phyloP scores from a whole-genome alignment of 2,888 invertebrate genomes.

The Nycteola revayana region DNA sequence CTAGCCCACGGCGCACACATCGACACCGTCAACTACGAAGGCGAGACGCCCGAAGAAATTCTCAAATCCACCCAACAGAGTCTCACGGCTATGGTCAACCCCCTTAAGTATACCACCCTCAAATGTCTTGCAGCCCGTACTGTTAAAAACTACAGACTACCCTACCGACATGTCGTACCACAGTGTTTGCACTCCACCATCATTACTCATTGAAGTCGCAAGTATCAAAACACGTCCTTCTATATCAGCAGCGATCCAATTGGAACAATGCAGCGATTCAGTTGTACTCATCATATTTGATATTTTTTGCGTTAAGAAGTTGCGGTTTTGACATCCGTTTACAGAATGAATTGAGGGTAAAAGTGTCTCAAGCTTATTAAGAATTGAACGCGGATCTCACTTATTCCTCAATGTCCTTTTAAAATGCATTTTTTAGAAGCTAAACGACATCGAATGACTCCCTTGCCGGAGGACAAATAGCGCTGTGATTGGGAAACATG shows the following conservation, averaged over 20 bases:
- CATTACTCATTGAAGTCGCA: slow-evolving; percentile 62
- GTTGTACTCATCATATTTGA: no score
- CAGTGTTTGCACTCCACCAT: slow-evolving; percentile 73
- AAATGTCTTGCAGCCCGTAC: slow-evolving; percentile 93
- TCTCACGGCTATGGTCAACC: slow-evolving; percentile 86
- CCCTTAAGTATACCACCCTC: slow-evolving; percentile 89
- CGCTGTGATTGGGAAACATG: slow-evolving; percentile 7
- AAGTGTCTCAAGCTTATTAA: no score
- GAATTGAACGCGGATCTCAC: no score
- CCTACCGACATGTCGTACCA: slow-evolving; percentile 82
- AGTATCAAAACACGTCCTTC: neutral
- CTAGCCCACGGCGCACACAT: slow-evolving; percentile 92
- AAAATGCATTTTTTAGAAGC: slow-evolving; percentile 6
- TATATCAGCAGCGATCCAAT: neutral
- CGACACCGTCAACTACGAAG: slow-evolving; percentile 89
- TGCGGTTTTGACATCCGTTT: no score
- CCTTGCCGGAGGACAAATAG: neutral
- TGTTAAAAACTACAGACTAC: slow-evolving; percentile 86
- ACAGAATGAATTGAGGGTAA: no score
- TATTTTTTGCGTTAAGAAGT: no score
- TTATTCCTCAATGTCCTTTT: neutral
- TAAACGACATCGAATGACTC: neutral
- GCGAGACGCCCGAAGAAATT: slow-evolving; percentile 88
- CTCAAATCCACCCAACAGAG: slow-evolving; percentile 81
- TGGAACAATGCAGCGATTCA: no score